Base-by-base conservation (phyloP, 2,113 vertebrate species). In the Archilochus colubris region DNA sequence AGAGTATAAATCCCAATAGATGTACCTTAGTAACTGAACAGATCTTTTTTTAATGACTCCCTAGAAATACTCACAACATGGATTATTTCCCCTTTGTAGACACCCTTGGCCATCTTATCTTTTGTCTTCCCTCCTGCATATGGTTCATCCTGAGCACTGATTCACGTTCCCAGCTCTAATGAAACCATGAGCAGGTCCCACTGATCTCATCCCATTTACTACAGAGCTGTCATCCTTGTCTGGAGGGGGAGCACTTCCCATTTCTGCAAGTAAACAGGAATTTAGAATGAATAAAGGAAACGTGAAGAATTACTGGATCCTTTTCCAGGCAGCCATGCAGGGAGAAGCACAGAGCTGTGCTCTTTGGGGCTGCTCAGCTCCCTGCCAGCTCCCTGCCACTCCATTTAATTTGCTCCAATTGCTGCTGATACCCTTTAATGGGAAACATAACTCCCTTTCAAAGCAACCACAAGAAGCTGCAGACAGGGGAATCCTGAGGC, bases 401-500 rank as follows among this genome's bases (percentile, higher is more conserved):
- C 96, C 88, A 51, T 64, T 95, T 98, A 97, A 98, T 97, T 97
- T 97, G 96, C 94, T 95, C 94, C 98, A 97, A 96, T 96, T 97
- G 98, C 97, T 70, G 90, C 96, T 93, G 93, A 97, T 97, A 96
- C 81, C 94, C 97, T 67, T 88, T 97, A 97, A 98, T 97, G 89
- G 97, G 96, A 98, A 98, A 97, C 97, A 97, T 83, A 97, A 91
- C 95, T 96, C 94, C 23, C 93, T 93, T 96, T 97, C 97, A 97
- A 97, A 98, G 97, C 91, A 79, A 88, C 96, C 95, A 75, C 76
- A 73, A 94, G 89, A 93, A 92, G 97, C 96, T 97, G 97, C 96
- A 97, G 97, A 97, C 97, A 96, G 93, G 93, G 95, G 97, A 97
- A 98, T 97, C 97, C 97, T 98, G 97, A 97, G 97, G 96, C 97